Base-by-base conservation (phyloP, 2,888 invertebrate species). In the Orthosia gracilis region DNA sequence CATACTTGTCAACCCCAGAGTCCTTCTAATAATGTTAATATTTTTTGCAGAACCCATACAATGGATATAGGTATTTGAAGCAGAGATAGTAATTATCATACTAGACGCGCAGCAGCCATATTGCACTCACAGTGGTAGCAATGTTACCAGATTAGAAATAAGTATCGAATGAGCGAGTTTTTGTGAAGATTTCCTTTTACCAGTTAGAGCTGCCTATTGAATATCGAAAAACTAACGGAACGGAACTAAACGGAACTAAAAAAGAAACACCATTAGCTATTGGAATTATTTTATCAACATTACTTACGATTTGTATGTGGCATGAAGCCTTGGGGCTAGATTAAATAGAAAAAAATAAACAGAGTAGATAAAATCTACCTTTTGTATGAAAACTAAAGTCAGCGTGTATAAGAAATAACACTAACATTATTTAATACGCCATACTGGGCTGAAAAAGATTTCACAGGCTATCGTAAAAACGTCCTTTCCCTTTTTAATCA, bases 61-160 rank as follows among this genome's bases (percentile, higher is more conserved):
- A 54, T 66, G 73, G 40, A 17, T 62, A 47, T 23, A 66, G 59
- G 61, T 23, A 71, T 81, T 65, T 65, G 52, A 78, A 71, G n/a
- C 49, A 49, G 52, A 55, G 40, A 64, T 79, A 61, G 58, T 70
- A 54, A 71, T 82, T 73, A 78, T 65, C 49, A 79, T 78, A 74
- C 68, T n/a, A 31, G 79, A 40, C 40, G 31, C 62, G 47, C 31
- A 45, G 65, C 59, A 54, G 26, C 57, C 66, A 79, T 82, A 79
- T 61, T 45, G 70, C 66, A 54, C 70, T 31, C 18, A 3, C 15
- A n/a, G 23, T 59, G 31, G 66, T 13, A 50, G 47, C 52, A 66
- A 52, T 69, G 58, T 69, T 73, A 68, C 80, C 58, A 77, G 76
- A 75, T 85, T 79, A 85, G 76, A 83, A 83, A 75, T 63, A 59